phyloP scores from a whole-genome alignment of 2,888 invertebrate species.

The Icerya purchasi region DNA sequence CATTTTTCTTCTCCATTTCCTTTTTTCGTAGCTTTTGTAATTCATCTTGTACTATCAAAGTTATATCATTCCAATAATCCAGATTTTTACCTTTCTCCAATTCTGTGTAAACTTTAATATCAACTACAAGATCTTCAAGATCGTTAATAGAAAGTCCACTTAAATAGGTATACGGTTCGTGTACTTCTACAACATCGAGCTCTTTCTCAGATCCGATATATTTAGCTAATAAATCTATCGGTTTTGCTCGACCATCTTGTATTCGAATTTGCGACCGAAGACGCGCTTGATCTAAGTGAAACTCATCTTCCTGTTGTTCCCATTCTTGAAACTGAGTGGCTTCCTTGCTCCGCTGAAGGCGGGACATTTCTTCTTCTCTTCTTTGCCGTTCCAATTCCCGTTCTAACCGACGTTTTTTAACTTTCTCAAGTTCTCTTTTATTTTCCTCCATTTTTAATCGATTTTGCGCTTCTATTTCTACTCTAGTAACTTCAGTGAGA shows the following conservation, averaged over 20 bases:
- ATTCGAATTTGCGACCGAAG: slow-evolving; percentile 85
- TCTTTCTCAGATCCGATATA: slow-evolving; percentile 80
- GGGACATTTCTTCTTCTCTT: slow-evolving; percentile 58
- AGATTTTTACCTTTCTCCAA: slow-evolving; percentile 70
- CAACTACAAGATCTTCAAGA: slow-evolving; percentile 84
- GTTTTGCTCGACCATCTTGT: slow-evolving; percentile 89
- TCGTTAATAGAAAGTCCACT: slow-evolving; percentile 75
- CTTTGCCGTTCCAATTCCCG: slow-evolving; percentile 67
- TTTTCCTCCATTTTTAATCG: slow-evolving; percentile 78
- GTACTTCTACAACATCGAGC: slow-evolving; percentile 88
- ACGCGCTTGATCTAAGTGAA: slow-evolving; percentile 90
- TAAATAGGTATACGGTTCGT: slow-evolving; percentile 88
- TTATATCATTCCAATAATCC: slow-evolving; percentile 90
- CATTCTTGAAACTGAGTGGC: slow-evolving; percentile 80
- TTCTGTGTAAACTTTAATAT: slow-evolving; percentile 87
- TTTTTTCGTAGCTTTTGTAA: slow-evolving; percentile 61
- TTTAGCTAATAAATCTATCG: slow-evolving; percentile 90
- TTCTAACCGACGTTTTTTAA: slow-evolving; percentile 73
- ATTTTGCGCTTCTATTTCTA: slow-evolving; percentile 62
- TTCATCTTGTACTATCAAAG: slow-evolving; percentile 84
- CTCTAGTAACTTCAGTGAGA: slow-evolving; percentile 46
- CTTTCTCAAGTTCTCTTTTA: slow-evolving; percentile 76
- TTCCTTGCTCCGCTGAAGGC: slow-evolving; percentile 70
- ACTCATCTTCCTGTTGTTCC: slow-evolving; percentile 91
- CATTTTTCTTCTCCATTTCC: slow-evolving; percentile 30